These are phyloP conservation scores for Gobio gobio DNA, from an alignment of 2,113 vertebrate genomes.

Conservation along the genomic window DNA sequence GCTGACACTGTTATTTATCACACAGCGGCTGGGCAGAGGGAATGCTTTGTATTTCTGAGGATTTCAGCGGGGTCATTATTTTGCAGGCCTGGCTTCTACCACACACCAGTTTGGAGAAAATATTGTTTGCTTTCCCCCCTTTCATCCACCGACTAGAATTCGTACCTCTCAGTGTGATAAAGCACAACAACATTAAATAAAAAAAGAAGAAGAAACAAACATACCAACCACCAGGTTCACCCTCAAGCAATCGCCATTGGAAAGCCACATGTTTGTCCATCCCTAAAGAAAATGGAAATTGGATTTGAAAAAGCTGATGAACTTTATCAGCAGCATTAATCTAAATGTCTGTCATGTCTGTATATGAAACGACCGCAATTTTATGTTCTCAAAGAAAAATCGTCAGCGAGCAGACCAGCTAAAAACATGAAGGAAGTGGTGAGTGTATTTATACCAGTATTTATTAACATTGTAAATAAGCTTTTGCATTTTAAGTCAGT, in stretches of 20 bases:
- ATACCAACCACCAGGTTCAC: background rate
- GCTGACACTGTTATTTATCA: conserved; percentile 65
- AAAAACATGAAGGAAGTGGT: background rate
- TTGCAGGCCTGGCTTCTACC: conserved; percentile 16
- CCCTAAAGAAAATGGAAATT: background rate
- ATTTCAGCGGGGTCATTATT: conserved; percentile 38
- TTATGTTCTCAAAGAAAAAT: background rate
- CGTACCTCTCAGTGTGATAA: conserved; percentile 15
- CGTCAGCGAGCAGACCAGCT: background rate
- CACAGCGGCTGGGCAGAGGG: conserved; percentile 32
- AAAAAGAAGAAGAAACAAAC: background rate
- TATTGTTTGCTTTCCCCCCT: conserved; percentile 14
- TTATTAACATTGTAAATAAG: too few species aligned
- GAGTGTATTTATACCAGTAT: background rate
- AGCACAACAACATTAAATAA: background rate
- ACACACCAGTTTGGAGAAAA: conserved; percentile 8
- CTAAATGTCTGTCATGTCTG: background rate
- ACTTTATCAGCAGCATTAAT: background rate
- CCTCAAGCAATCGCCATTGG: background rate
- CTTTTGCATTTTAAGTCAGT: too few species aligned
- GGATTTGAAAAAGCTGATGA: background rate
- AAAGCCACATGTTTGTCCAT: background rate
- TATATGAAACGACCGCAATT: background rate
- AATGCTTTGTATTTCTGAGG: conserved; percentile 15
- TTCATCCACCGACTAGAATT: background rate